phyloP scores from a whole-genome alignment of 2,797 vertebrate genomes.

The Pyrocephalus nanus region DNA sequence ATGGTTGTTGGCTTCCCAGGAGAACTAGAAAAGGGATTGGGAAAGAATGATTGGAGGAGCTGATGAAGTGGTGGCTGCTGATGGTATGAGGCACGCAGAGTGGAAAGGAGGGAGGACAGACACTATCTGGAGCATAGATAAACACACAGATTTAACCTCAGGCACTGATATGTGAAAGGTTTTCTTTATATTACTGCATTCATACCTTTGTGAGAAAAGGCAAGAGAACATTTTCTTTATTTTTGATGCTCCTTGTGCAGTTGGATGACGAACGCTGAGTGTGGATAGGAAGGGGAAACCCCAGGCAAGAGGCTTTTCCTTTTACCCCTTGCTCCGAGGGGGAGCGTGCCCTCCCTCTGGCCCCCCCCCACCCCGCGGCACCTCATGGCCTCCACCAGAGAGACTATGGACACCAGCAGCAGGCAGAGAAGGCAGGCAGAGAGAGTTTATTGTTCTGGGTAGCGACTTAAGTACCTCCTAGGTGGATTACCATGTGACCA shows the following conservation, averaged over 20 bases:
- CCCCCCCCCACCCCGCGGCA: no score
- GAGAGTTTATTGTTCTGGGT: no score
- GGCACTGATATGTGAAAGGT: neutral
- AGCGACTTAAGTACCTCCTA: no score
- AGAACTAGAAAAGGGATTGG: neutral
- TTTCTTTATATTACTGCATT: neutral
- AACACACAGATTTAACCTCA: neutral
- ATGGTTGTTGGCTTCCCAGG: neutral
- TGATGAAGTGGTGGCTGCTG: neutral
- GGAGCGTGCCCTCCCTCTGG: no score
- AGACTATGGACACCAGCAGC: no score
- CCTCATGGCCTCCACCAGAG: no score
- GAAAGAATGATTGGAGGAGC: neutral
- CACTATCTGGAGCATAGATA: neutral
- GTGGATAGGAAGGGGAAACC: no score
- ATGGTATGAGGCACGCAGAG: neutral
- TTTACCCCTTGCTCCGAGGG: no score
- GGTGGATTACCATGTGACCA: no score
- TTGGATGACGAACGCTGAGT: no score
- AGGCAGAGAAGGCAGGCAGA: no score
- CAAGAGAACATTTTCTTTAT: neutral
- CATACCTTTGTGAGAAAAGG: neutral
- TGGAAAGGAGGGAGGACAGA: neutral
- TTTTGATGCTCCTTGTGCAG: neutral
- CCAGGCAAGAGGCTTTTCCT: no score